Evolutionary conservation across 2,888 invertebrate genomes (phyloP).

Genomic region (Drosophila borealis): DNA sequence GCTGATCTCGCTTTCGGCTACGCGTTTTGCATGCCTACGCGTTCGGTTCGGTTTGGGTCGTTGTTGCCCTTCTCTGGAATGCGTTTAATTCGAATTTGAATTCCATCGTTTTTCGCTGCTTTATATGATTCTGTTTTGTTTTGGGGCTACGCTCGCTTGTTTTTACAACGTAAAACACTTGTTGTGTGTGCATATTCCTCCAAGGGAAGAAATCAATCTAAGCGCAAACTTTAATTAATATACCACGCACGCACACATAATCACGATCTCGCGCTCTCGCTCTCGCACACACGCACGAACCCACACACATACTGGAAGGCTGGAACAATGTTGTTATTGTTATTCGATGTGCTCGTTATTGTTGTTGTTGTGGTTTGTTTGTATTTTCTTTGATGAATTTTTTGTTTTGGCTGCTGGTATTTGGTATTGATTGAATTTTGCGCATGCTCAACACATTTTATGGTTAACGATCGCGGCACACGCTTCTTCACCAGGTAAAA

Average conservation of each 20-base stretch:
- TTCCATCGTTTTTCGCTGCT: slow-evolving; percentile 61
- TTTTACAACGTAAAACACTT: slow-evolving; percentile 79
- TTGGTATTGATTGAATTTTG: slow-evolving; percentile 50
- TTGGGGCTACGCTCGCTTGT: slow-evolving; percentile 64
- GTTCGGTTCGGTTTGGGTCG: slow-evolving; percentile 5
- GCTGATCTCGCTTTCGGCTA: slow-evolving; percentile 66
- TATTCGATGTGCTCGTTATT: slow-evolving; percentile 39
- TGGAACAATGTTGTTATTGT: slow-evolving; percentile 65
- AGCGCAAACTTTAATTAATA: slow-evolving; percentile 80
- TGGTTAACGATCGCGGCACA: slow-evolving; percentile 54
- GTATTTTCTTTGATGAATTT: slow-evolving; percentile 34
- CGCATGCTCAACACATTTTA: slow-evolving; percentile 51
- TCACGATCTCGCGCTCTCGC: slow-evolving; percentile 11
- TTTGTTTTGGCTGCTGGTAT: slow-evolving; percentile 53
- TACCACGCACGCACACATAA: slow-evolving; percentile 70
- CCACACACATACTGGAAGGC: slow-evolving; percentile 3
- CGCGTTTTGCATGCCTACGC: slow-evolving; percentile 70
- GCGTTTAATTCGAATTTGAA: slow-evolving; percentile 76
- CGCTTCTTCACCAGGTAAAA: slow-evolving; percentile 41
- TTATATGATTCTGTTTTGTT: slow-evolving; percentile 58
- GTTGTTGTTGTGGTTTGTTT: slow-evolving; percentile 31
- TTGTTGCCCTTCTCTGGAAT: slow-evolving; percentile 70
- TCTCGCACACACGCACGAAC: slow-evolving; percentile 3
- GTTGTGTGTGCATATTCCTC: slow-evolving; percentile 44
- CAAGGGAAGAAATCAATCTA: slow-evolving; percentile 74